These are phyloP conservation scores for Rhinoraja longicauda DNA, from an alignment of 2,797 vertebrate species.

Conservation along the genomic window DNA sequence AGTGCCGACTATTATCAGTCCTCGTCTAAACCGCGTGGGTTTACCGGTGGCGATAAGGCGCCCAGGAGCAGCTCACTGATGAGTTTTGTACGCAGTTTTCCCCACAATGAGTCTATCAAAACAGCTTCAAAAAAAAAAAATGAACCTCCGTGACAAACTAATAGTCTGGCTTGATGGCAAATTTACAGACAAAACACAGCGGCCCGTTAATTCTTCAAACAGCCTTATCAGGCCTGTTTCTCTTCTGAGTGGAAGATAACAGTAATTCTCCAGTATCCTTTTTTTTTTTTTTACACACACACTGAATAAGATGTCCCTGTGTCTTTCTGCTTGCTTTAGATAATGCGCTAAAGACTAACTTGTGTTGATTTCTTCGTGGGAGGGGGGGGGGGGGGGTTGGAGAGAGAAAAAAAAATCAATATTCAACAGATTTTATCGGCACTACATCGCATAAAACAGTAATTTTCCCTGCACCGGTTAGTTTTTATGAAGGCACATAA, in stretches of 20 bases:
- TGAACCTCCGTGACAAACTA: slow-evolving; percentile 78
- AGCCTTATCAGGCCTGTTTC: slow-evolving; percentile 88
- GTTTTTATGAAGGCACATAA: slow-evolving; percentile 82
- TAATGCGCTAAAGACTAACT: slow-evolving; percentile 98
- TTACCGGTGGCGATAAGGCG: slow-evolving; percentile 92
- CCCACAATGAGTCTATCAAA: slow-evolving; percentile 92
- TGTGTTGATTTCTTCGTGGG: slow-evolving; percentile 79
- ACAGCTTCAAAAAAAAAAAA: slow-evolving; percentile 75
- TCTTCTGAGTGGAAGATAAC: slow-evolving; percentile 95
- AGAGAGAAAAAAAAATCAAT: slow-evolving; percentile 67
- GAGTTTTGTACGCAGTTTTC: slow-evolving; percentile 85
- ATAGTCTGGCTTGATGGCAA: slow-evolving; percentile 73
- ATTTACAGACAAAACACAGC: slow-evolving; percentile 88
- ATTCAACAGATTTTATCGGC: slow-evolving; percentile 94
- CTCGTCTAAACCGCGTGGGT: slow-evolving; percentile 88
- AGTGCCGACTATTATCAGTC: slow-evolving; percentile 88
- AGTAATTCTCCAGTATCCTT: slow-evolving; percentile 92
- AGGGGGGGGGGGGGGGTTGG: slow-evolving; percentile 39
- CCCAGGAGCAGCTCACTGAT: slow-evolving; percentile 90
- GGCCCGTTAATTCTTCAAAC: slow-evolving; percentile 77
- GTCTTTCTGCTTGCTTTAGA: slow-evolving; percentile 96
- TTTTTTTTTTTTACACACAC: slow-evolving; percentile 53
- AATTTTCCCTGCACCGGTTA: slow-evolving; percentile 74
- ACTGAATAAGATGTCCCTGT: slow-evolving; percentile 76
- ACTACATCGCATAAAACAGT: slow-evolving; percentile 76